phyloP scores from a whole-genome alignment of 2,797 vertebrate species.

The Austrolebias charrua region DNA sequence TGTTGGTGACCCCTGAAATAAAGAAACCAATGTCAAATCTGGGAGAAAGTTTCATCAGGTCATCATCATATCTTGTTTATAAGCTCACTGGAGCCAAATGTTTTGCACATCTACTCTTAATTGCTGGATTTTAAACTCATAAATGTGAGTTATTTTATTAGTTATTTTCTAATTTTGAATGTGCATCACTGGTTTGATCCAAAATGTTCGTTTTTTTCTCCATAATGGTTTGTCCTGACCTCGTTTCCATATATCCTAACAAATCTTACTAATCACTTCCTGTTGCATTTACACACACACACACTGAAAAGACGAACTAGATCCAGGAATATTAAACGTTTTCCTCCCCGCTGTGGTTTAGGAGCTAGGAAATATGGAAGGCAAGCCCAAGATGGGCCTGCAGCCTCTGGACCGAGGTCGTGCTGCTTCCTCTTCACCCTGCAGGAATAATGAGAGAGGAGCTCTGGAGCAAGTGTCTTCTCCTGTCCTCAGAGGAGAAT shows the following conservation, averaged over 20 bases:
- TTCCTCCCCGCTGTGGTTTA: slow-evolving; percentile 58
- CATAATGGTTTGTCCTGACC: background rate
- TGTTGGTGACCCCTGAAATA: too few species aligned
- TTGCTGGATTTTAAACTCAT: background rate
- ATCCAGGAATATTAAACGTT: background rate
- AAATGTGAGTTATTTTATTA: background rate
- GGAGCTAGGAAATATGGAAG: slow-evolving; percentile 85
- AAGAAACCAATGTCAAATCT: background rate
- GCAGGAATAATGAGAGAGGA: slow-evolving; percentile 60
- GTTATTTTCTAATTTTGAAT: background rate
- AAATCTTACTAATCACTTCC: background rate
- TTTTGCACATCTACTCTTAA: background rate
- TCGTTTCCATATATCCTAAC: background rate
- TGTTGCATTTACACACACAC: too few species aligned
- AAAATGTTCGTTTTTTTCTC: background rate
- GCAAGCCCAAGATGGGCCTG: slow-evolving; percentile 73
- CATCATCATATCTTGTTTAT: too few species aligned
- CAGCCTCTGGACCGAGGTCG: slow-evolving; percentile 74
- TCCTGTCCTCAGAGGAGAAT: slow-evolving; percentile 74
- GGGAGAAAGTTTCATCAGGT: background rate
- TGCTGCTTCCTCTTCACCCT: slow-evolving; percentile 71
- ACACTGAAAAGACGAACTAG: fast-evolving
- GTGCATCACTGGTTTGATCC: background rate
- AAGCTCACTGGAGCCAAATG: too few species aligned
- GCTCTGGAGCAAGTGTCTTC: slow-evolving; percentile 65